These are phyloP conservation scores for Podargus strigoides DNA, from an alignment of 2,797 vertebrate species.

Conservation along the genomic window DNA sequence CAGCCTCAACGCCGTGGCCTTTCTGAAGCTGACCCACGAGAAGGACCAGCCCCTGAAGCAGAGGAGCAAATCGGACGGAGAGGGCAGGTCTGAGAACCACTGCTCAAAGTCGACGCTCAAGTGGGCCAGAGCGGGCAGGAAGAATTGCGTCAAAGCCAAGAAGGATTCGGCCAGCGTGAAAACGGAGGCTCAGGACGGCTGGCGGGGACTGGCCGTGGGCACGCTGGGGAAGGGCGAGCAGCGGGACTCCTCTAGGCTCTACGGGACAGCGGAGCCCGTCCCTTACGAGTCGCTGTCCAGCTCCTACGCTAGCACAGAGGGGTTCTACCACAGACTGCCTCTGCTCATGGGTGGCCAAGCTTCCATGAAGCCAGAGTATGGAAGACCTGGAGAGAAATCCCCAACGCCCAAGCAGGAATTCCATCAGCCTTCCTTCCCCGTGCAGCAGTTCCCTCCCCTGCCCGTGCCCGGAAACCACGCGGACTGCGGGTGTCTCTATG, in stretches of 20 bases:
- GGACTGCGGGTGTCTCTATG: constrained; percentile 72
- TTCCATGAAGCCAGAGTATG: constrained; percentile 82
- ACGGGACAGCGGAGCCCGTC: background rate
- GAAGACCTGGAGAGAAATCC: constrained; percentile 85
- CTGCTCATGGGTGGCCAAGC: constrained; percentile 91
- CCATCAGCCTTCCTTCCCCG: constrained; percentile 82
- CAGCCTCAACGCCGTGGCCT: constrained; percentile 90
- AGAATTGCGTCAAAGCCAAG: constrained; percentile 72
- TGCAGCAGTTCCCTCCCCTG: constrained; percentile 76
- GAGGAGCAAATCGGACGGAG: constrained; percentile 67
- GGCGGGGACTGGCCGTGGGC: constrained; percentile 55
- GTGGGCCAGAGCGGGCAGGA: constrained; percentile 69
- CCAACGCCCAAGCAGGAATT: constrained; percentile 90
- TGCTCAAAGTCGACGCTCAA: constrained; percentile 69
- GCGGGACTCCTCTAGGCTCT: constrained; percentile 54
- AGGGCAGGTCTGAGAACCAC: constrained; percentile 66
- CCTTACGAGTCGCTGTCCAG: constrained; percentile 78
- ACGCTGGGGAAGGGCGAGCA: constrained; percentile 47
- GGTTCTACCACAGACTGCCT: constrained; percentile 89
- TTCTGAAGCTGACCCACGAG: constrained; percentile 90
- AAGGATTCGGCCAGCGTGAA: constrained; percentile 64
- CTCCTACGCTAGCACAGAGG: constrained; percentile 83
- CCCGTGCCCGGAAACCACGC: constrained; percentile 76
- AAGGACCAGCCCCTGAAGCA: constrained; percentile 75
- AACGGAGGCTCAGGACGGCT: constrained; percentile 19